A percentile compares a stretch with the other conserved stretches of the same genome.
These are phyloP conservation scores for Dryobates pubescens DNA, from an alignment of 2,797 vertebrate genomes.

Conservation along the genomic window DNA sequence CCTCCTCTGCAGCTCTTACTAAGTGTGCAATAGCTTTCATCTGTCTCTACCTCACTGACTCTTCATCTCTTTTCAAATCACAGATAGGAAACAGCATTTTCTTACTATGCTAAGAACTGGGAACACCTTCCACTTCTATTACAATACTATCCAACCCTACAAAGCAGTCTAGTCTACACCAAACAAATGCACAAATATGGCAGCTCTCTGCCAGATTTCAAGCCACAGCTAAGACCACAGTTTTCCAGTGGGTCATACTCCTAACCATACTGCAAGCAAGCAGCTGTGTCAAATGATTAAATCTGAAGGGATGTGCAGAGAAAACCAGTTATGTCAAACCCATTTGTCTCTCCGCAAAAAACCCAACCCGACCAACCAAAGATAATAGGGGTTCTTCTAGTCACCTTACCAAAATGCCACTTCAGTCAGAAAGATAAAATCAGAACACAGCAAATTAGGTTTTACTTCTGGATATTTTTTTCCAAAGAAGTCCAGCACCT, in stretches of 20 bases:
- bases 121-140: constrained; percentile 21
- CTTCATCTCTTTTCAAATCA: constrained; percentile 45
- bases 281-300: constrained; percentile 16
- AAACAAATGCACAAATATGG: not conserved
- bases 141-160: not conserved
- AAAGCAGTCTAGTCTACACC: not conserved
- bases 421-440: not conserved
- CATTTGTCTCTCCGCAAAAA: constrained; percentile 7
- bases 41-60: constrained; percentile 27
- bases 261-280: not conserved
- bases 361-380: constrained; percentile 1
- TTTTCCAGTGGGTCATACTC: not conserved
- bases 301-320: not conserved
- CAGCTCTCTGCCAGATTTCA: not conserved
- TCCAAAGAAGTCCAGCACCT: not conserved
- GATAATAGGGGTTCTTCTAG: not conserved
- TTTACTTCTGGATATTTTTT: not conserved
- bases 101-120: constrained; percentile 43
- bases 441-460: not conserved
- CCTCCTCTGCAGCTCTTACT: not conserved
- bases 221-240: not conserved
- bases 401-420: constrained; percentile 17
- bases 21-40: not conserved
- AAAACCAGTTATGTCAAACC: constrained; percentile 22
- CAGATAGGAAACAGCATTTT: constrained; percentile 52